Conservation (phyloP, 2,888 invertebrate species). For the Apodemia duryi region DNA sequence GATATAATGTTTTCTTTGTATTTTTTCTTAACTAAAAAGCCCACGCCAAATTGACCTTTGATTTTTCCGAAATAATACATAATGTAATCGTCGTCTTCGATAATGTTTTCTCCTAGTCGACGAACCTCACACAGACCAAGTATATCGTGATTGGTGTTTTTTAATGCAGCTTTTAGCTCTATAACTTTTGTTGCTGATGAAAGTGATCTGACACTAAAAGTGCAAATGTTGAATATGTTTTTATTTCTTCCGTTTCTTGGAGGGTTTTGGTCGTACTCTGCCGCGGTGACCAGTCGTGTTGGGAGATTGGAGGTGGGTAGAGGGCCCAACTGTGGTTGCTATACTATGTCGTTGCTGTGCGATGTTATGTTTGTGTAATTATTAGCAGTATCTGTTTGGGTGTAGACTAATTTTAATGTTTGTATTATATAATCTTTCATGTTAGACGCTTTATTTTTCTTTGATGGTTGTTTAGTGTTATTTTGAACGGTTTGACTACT, state of each 20-base stretch:
- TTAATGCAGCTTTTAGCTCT: conserved; percentile 23
- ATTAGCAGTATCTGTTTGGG: background rate
- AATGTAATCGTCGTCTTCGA: conserved; percentile 23
- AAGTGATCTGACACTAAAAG: conserved; percentile 24
- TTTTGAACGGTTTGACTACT: background rate
- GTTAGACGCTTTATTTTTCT: conserved; percentile 12
- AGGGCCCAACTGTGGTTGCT: conserved; percentile 12
- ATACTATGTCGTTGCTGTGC: background rate
- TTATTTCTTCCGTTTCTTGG: conserved; percentile 6
- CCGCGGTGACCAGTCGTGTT: conserved; percentile 24
- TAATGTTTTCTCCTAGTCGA: conserved; percentile 21
- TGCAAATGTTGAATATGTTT: conserved; percentile 17
- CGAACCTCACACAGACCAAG: conserved; percentile 22
- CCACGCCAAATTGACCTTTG: conserved; percentile 28
- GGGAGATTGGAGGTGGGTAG: conserved; percentile 13
- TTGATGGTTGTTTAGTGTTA: background rate
- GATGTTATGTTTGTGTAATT: background rate
- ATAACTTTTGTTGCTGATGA: conserved; percentile 22
- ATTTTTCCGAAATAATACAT: conserved; percentile 27
- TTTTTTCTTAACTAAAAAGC: conserved; percentile 26
- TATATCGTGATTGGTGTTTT: conserved; percentile 26
- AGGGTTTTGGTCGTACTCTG: conserved; percentile 23
- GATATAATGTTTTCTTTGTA: conserved; percentile 24
- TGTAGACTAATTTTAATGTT: background rate
- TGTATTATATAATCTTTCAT: conserved; percentile 4